Conservation (phyloP, 92 coral and sea anemone genomes). For the Phenganax subtilis region DNA sequence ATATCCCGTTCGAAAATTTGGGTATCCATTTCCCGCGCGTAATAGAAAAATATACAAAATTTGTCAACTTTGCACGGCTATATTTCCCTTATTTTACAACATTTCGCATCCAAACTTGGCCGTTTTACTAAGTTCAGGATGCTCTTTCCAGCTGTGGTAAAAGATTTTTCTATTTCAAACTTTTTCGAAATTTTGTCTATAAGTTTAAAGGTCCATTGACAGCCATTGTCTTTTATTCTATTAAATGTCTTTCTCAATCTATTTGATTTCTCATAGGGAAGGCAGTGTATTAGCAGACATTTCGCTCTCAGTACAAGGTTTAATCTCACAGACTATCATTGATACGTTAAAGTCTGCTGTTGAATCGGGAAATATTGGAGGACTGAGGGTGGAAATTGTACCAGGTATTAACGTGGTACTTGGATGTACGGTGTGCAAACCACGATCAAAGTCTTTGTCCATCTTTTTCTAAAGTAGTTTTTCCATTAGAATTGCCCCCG, state of each 20-base stretch:
- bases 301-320: constrained; percentile 12
- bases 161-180: no score
- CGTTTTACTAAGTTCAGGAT: no score
- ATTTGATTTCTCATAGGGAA: neutral
- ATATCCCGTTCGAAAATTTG: no score
- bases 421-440: no score
- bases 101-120: no score
- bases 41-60: no score
- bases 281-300: constrained; percentile 33
- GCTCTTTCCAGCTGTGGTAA: no score
- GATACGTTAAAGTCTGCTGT: constrained; percentile 10
- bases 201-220: neutral
- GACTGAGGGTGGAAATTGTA: constrained; percentile 13
- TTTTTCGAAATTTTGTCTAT: no score
- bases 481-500: neutral
- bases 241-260: neutral
- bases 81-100: no score
- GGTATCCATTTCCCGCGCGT: no score
- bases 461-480: neutral
- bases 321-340: constrained; percentile 26
- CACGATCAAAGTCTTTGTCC: no score
- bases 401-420: constrained; percentile 3
- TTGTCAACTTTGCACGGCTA: no score
- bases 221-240: neutral
- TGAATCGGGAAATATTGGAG: constrained; percentile 31